These are phyloP conservation scores for Cnemophilus loriae DNA, from an alignment of 2,113 vertebrate species.

Conservation along the genomic window DNA sequence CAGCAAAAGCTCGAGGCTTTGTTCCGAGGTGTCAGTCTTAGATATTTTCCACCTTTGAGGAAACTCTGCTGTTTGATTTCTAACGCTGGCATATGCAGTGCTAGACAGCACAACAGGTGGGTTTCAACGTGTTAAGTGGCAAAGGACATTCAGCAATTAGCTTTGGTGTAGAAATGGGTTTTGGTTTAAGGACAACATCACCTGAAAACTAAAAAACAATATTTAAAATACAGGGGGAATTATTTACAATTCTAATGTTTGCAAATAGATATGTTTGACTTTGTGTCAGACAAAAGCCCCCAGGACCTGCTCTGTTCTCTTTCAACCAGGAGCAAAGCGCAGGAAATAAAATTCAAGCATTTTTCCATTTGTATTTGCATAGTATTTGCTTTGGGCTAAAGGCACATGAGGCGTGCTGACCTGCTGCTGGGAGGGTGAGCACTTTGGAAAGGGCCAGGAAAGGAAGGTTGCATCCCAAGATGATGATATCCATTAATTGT, in stretches of 20 bases:
- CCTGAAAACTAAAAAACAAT: neutral
- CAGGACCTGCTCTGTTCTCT: neutral
- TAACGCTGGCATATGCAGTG: neutral
- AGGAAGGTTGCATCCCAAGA: neutral
- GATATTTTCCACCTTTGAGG: neutral
- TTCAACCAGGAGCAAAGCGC: neutral
- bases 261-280: neutral
- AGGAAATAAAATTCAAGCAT: neutral
- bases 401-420: accelerated
- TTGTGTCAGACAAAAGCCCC: neutral
- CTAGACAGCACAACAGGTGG: neutral
- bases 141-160: neutral
- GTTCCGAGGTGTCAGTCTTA: neutral
- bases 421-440: neutral
- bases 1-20: neutral
- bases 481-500: neutral
- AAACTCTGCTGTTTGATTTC: neutral
- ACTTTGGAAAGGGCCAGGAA: neutral
- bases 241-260: neutral
- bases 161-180: neutral
- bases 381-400: neutral
- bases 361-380: neutral
- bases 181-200: neutral
- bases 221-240: neutral
- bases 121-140: neutral